Conservation (phyloP, 2,888 invertebrate species). For the Micoletzkya japonica region DNA sequence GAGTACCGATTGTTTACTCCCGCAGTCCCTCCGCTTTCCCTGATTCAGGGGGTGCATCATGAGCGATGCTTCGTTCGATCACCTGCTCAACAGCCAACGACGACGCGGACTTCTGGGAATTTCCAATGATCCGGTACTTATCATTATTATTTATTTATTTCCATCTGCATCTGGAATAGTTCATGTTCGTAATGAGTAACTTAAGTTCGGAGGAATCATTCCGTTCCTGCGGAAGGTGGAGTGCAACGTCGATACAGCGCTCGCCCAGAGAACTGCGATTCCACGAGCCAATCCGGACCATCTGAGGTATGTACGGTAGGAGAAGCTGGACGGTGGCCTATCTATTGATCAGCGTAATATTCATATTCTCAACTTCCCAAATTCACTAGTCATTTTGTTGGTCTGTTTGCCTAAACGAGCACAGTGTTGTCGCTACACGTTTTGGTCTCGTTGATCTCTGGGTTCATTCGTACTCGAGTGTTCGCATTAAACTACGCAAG, state of each 20-base stretch:
- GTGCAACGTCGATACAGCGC: conserved; percentile 47
- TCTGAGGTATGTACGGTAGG: conserved; percentile 77
- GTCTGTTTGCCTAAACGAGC: neutral
- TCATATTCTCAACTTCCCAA: too few species aligned
- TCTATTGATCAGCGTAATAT: too few species aligned
- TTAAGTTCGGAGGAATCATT: conserved; percentile 30
- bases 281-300: conserved; percentile 82
- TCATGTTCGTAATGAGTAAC: too few species aligned
- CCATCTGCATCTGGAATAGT: too few species aligned
- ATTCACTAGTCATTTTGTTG: too few species aligned
- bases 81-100: conserved; percentile 17
- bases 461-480: too few species aligned
- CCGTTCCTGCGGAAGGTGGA: conserved; percentile 35
- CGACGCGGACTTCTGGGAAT: conserved; percentile 19
- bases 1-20: neutral
- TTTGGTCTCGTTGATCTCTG: too few species aligned
- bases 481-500: neutral
- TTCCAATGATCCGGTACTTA: conserved; percentile 20
- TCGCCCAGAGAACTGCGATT: conserved; percentile 68
- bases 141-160: too few species aligned
- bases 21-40: neutral
- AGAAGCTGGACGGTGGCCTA: too few species aligned
- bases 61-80: neutral
- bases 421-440: too few species aligned
- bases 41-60: neutral